Percentiles rank a stretch among this genome's conserved stretches.
phyloP scores from a whole-genome alignment of 2,888 invertebrate genomes.

The Frankliniella fusca region DNA sequence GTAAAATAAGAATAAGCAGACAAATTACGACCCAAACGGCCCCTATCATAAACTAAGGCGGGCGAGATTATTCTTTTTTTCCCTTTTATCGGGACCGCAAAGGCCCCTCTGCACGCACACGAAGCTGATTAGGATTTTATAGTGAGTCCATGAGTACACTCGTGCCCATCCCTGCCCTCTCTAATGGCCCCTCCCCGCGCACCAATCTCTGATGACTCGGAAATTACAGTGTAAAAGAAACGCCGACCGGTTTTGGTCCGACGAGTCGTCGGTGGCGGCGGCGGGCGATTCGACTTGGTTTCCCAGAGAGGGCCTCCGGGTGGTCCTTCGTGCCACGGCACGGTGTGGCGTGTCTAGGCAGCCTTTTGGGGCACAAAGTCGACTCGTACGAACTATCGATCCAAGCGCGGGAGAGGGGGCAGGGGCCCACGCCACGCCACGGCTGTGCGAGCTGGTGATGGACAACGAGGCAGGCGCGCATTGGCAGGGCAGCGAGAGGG shows the following conservation, averaged over 20 bases:
- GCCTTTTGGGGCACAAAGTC: too few species aligned
- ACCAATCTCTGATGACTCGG: neutral
- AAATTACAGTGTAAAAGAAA: slow-evolving; percentile 18
- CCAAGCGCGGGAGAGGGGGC: neutral
- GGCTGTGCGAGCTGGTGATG: neutral
- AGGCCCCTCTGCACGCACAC: neutral
- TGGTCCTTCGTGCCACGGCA: neutral
- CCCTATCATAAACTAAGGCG: too few species aligned
- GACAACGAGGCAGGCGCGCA: neutral
- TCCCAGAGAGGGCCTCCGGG: neutral
- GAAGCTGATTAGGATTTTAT: neutral
- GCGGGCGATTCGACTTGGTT: too few species aligned
- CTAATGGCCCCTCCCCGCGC: neutral
- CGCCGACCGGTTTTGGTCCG: slow-evolving; percentile 11
- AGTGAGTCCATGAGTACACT: neutral
- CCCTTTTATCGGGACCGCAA: neutral
- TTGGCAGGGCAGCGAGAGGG: neutral
- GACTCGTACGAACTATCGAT: neutral
- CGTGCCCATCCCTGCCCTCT: neutral
- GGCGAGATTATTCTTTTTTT: too few species aligned
- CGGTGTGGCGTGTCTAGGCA: neutral
- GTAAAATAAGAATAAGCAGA: too few species aligned
- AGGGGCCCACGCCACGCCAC: too few species aligned
- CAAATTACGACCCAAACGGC: too few species aligned
- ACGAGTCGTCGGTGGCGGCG: neutral